Percentiles rank a stretch among this genome's conserved stretches.
Evolutionary conservation across 1,140 invertebrate genomes (phyloP).

Genomic region (Drosophila kanapiae): DNA sequence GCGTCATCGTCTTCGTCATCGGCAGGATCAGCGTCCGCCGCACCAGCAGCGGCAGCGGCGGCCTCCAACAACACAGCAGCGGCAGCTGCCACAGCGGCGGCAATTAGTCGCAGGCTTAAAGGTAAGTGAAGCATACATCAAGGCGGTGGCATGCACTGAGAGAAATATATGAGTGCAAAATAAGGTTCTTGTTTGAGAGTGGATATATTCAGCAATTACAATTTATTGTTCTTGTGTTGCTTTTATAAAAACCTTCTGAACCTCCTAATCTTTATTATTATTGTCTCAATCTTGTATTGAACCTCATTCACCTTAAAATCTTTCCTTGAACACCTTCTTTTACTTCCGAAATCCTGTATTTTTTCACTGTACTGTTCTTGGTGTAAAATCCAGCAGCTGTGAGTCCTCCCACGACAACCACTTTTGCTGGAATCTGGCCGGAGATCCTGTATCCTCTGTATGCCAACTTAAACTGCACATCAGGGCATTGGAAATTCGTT

Average conservation of each 20-base stretch:
- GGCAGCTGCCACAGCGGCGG: constrained; percentile 62
- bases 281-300: neutral
- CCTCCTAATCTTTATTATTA: too few species aligned
- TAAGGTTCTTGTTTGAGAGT: constrained; percentile 22
- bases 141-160: constrained; percentile 12
- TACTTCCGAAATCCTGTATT: neutral
- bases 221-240: neutral
- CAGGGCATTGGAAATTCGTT: constrained; percentile 40
- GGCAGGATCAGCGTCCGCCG: constrained; percentile 50
- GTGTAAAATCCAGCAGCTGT: constrained; percentile 71
- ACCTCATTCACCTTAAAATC: neutral
- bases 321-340: neutral
- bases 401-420: constrained; percentile 2
- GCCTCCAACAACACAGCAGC: constrained; percentile 41
- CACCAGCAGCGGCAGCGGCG: constrained; percentile 38
- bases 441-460: neutral
- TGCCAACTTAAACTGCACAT: constrained; percentile 18
- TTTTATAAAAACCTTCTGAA: neutral
- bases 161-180: constrained; percentile 28
- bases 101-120: constrained; percentile 81
- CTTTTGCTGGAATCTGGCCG: constrained; percentile 13
- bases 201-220: neutral
- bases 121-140: constrained; percentile 48
- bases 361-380: constrained; percentile 29
- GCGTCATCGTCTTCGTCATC: constrained; percentile 55